These are phyloP conservation scores for Cuculus canorus DNA, from an alignment of 2,797 vertebrate genomes.

Conservation along the genomic window DNA sequence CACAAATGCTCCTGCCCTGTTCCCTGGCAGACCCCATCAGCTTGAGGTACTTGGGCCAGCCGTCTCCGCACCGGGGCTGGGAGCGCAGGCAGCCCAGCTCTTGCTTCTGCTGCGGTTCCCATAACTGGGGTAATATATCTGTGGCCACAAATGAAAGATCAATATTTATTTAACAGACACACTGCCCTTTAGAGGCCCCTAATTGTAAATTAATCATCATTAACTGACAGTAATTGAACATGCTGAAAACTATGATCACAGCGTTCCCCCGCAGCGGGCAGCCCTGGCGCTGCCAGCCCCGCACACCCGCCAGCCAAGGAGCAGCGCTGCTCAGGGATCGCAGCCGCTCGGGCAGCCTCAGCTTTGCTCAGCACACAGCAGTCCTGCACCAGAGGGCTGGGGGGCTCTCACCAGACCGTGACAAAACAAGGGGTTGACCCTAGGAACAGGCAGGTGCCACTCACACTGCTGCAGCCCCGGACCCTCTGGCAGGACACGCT, in stretches of 20 bases:
- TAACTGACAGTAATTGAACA: slow-evolving; percentile 65
- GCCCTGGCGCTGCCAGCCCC: rapidly evolving
- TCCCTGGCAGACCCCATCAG: rapidly evolving
- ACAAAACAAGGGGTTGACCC: rapidly evolving
- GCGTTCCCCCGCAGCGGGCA: neutral
- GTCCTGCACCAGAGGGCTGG: rapidly evolving
- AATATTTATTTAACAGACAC: slow-evolving; percentile 63
- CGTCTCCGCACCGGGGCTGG: rapidly evolving
- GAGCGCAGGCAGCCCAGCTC: neutral
- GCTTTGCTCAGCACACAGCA: neutral
- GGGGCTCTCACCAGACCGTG: neutral
- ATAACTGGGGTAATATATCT: slow-evolving; percentile 12
- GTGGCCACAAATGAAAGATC: slow-evolving; percentile 63
- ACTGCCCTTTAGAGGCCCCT: slow-evolving; percentile 57
- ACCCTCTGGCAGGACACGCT: neutral
- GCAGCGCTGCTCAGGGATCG: neutral
- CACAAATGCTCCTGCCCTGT: neutral
- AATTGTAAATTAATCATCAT: slow-evolving; percentile 69
- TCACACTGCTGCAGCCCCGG: neutral
- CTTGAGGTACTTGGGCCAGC: rapidly evolving
- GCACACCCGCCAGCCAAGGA: neutral
- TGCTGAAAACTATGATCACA: neutral
- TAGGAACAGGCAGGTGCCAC: neutral
- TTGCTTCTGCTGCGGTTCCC: neutral
- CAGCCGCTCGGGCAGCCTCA: rapidly evolving